Evolutionary conservation across 2,113 vertebrate genomes (phyloP), one percentile per base, ranked within the genome.

Genomic region (Trematomus loennbergii): DNA sequence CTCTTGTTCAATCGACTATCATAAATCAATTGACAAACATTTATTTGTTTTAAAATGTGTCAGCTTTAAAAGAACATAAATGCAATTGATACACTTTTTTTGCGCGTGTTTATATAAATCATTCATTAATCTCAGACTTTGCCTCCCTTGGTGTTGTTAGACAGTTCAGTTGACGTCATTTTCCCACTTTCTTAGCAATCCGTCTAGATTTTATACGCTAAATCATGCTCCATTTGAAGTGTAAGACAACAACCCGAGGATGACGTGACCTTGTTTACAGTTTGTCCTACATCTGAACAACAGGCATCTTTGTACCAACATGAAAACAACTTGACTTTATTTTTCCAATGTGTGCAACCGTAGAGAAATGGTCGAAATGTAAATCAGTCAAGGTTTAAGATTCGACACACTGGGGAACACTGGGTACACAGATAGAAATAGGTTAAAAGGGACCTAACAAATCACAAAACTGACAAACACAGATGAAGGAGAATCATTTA

Each of bases 251-350:
- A 36, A 9, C 22, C 12, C 54, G 1, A 2, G 16, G 2, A 4
- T 22, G 29, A 49, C 3, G 7, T 59, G 53, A 57, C 18, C 16
- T 33, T 50, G 36, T 29, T 29, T 29, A 29, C 29, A 29, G 29
- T 29, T 29, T 29, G 29, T 22, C 6, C 29, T 16, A 12, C 64
- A 8, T 53, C 13, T 43, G 58, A 80, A 69, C 72, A 75, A n/a
- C 45, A 40, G 59, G 12, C 1, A 17, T 71, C 72, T 75, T 71
- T 70, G 65, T 68, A 45, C 8, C 2, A 11, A 55, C 22, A 48
- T 62, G 25, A 81, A 74, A 69, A 79, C 61, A 75, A 73, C 22
- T 43, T 45, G 58, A 63, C n/a, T 54, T 73, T n/a, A 43, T 9
- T 22, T 52, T 16, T 12, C 29, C 7, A 20, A 18, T 20, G 6